Conservation (phyloP, 2,797 vertebrate species). For the Rallus crepitans region DNA sequence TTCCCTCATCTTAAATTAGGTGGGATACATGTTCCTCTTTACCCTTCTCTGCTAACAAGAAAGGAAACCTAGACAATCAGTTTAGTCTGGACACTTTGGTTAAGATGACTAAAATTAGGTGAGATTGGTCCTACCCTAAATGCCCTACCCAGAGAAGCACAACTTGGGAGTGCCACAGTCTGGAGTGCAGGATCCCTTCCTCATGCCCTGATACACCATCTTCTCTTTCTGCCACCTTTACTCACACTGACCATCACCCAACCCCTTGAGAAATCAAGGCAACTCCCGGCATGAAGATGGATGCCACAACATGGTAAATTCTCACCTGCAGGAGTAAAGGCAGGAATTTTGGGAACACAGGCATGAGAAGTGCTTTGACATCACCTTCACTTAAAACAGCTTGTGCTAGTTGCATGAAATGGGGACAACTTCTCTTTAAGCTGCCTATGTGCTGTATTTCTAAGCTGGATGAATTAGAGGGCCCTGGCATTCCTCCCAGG, state of each 20-base stretch:
- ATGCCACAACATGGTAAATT: neutral
- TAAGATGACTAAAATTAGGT: neutral
- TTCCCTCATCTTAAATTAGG: conserved; percentile 38
- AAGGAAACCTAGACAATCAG: neutral
- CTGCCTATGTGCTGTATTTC: neutral
- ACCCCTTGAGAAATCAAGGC: neutral
- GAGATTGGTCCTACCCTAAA: neutral
- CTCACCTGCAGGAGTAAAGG: neutral
- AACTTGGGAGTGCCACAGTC: accelerated
- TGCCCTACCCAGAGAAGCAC: neutral
- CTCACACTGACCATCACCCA: accelerated
- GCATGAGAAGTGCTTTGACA: neutral
- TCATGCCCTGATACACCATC: neutral
- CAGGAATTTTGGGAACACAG: neutral
- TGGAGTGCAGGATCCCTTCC: neutral
- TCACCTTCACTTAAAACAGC: neutral
- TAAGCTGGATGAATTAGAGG: neutral
- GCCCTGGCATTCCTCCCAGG: neutral
- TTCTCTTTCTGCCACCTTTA: neutral
- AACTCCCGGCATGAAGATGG: neutral
- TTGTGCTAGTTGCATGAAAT: accelerated
- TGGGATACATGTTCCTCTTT: neutral
- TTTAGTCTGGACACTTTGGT: neutral
- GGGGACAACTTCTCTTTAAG: neutral
- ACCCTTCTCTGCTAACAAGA: neutral